Evolutionary conservation across 2,113 vertebrate species (phyloP), one percentile per base, ranked within the genome.

Genomic region (Mungos mungo): DNA sequence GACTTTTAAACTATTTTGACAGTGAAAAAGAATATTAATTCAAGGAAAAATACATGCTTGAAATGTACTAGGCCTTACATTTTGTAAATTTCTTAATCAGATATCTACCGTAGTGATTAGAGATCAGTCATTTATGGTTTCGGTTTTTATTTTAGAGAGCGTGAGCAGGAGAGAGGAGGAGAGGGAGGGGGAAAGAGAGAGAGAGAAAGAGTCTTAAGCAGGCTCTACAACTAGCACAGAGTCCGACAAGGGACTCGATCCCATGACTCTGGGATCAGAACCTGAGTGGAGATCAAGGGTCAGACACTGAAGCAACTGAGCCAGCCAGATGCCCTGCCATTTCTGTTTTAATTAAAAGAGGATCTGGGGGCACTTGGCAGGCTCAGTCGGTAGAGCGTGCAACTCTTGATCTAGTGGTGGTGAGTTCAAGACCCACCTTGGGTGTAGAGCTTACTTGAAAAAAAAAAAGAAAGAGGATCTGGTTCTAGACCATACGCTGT

Each of bases 11-110:
- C n/a, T 63, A 66, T 60, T 54, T 91, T 77, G 83, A 45, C 29
- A 88, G 60, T 52, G 25, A 69, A 72, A 90, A 88, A 74, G 52
- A 77, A 82, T 63, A 66, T 41, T 57, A 76, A 84, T 35, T 69
- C 45, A 69, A 81, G 29, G 11, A 52, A 91, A 93, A 95, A 50
- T 23, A 68, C n/a, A 77, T 50, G 6, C 72, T 16, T 47, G 31
- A 91, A 66, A 87, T 91, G 38, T 81, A 54, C 25, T 38, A 38
- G 66, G 50, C 52, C 45, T 90, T 83, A 63, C 3, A 63, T 29
- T 94, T 71, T 90, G 15, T 85, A 35, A 50, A 47, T 77, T 47
- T 90, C 60, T 76, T 90, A 90, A 93, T 68, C 68, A 88, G n/a
- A 68, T 80, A 45, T 8, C 69, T 79, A 27, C 31, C 71, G 38